Evolutionary conservation across 1,140 invertebrate species (phyloP).

Genomic region (Dinoponera quadriceps): DNA sequence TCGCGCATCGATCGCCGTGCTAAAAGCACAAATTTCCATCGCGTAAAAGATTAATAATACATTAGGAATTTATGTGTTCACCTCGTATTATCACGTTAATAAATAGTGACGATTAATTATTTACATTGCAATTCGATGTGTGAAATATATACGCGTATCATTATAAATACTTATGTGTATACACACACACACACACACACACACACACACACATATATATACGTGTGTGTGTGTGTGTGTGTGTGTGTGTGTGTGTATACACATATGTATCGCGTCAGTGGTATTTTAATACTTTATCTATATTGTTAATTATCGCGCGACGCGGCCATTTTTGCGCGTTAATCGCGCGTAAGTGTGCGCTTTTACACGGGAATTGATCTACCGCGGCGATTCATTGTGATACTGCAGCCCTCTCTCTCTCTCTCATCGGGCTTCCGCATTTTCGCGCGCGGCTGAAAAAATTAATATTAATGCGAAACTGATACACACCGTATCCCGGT

Average conservation of each 20-base stretch:
- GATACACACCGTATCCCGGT: not conserved
- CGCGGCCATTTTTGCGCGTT: slow-evolving; percentile 26
- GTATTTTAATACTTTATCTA: slow-evolving; percentile 15
- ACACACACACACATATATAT: no score
- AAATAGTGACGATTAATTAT: slow-evolving; percentile 56
- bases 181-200: no score
- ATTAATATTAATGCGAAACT: not conserved
- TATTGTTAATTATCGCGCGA: slow-evolving; percentile 37
- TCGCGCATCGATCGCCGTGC: slow-evolving; percentile 18
- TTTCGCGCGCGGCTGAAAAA: not conserved
- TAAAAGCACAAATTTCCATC: slow-evolving; percentile 53
- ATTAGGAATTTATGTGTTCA: slow-evolving; percentile 45
- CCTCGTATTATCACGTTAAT: slow-evolving; percentile 39
- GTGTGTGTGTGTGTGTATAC: no score
- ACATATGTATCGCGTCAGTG: slow-evolving; percentile 6
- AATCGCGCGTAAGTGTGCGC: slow-evolving; percentile 6
- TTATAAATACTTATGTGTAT: no score
- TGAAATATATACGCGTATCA: not conserved
- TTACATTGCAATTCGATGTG: slow-evolving; percentile 33
- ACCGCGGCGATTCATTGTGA: not conserved
- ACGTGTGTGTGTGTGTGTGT: no score
- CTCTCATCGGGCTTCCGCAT: not conserved
- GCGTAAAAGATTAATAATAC: slow-evolving; percentile 54
- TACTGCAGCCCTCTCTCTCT: no score
- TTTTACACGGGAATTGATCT: slow-evolving; percentile 35